Evolutionary conservation across 2,797 vertebrate species (phyloP).

Genomic region (Xenopus petersii): DNA sequence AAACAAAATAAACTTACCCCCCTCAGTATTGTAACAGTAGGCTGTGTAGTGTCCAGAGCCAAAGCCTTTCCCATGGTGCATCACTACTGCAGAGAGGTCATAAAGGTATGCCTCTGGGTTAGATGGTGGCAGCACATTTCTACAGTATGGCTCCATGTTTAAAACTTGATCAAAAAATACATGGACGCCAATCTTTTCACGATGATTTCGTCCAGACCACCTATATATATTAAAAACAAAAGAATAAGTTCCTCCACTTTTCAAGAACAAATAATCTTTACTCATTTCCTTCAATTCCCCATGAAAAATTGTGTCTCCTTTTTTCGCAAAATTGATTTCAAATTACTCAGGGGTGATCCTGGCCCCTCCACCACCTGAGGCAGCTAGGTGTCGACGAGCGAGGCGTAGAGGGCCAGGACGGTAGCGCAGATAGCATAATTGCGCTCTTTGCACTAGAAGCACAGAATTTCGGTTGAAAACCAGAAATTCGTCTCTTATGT

Average conservation of each 20-base stretch:
- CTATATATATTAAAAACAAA: slow-evolving; percentile 58
- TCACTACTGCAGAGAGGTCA: slow-evolving; percentile 97
- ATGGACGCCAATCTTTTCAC: slow-evolving; percentile 98
- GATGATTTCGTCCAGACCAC: slow-evolving; percentile 98
- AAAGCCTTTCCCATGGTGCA: slow-evolving; percentile 98
- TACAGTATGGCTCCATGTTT: slow-evolving; percentile 97
- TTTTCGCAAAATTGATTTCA: too few relatives aligned
- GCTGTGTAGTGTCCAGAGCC: slow-evolving; percentile 99
- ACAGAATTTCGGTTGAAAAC: too few relatives aligned
- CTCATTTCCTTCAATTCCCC: too few relatives aligned
- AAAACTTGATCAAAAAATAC: slow-evolving; percentile 97
- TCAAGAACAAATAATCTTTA: not conserved
- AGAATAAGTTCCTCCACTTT: not conserved
- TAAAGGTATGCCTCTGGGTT: slow-evolving; percentile 90
- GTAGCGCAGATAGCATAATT: too few relatives aligned
- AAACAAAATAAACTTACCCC: slow-evolving; percentile 75
- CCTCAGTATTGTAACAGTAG: slow-evolving; percentile 99
- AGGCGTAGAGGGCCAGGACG: too few relatives aligned
- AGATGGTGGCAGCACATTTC: slow-evolving; percentile 80
- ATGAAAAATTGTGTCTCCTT: too few relatives aligned
- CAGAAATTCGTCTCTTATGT: too few relatives aligned
- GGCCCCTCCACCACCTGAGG: too few relatives aligned
- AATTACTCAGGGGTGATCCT: too few relatives aligned
- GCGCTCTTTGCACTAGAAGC: too few relatives aligned
- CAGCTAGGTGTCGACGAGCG: too few relatives aligned